Evolutionary conservation across 2,888 invertebrate species (phyloP), one percentile per base, ranked within the genome.

Genomic region (Zaprionus obscuricornis): DNA sequence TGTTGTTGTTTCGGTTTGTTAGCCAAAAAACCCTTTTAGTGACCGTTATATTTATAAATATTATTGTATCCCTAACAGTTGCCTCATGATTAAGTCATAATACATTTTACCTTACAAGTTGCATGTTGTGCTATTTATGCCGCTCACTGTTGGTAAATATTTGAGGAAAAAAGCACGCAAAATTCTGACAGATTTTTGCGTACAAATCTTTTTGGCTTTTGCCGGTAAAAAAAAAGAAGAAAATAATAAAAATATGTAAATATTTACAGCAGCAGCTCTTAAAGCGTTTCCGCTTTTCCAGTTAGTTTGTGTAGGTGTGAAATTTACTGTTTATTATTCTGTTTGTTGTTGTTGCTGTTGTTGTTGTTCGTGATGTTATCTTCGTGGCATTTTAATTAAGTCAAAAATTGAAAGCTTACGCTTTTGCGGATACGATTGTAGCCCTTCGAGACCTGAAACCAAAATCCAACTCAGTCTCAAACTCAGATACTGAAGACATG

Each of bases 1-100:
- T n/a, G n/a, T n/a, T n/a, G n/a, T n/a, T n/a, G n/a, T n/a, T n/a
- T n/a, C n/a, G n/a, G n/a, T n/a, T n/a, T n/a, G n/a, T n/a, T n/a
- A 34, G 49, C 26, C 49, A 1, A 42, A 14, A 7, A 42, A 14
- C 24, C 46, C 37, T 24, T 64, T 22, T 55, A 40, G 45, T 11
- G 37, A 5, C 45, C 0, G 13, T 20, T 13, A 13, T 10, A 7
- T 42, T 58, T 34, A n/a, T n/a, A 4, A 13, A 5, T 27, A 24
- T 43, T 52, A n/a, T 36, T 33, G 46, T 24, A 50, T 16, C 49
- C 20, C 34, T 8, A 42, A 22, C 70, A 65, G 63, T 45, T 66
- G 43, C 43, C 68, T 81, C 54, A 82, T 85, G 59, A 78, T 75
- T 70, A 70, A 78, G 56, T 70, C 75, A 85, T 64, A 47, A 63